Evolutionary conservation across 1,140 invertebrate genomes (phyloP).

Genomic region (Heliconius eleuchia): DNA sequence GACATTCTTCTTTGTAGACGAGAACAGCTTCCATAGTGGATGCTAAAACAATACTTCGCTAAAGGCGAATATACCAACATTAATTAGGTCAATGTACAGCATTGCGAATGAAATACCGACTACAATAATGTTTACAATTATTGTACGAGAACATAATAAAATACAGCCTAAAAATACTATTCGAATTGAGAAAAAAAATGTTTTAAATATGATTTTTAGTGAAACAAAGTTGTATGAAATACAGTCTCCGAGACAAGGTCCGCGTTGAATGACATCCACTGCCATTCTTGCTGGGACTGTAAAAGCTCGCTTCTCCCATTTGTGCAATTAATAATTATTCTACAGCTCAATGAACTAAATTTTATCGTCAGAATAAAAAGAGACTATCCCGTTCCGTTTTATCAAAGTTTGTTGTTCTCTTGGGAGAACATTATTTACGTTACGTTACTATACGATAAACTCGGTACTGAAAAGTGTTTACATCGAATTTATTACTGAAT

Average conservation of each 20-base stretch:
- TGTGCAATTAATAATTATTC: conserved; percentile 31
- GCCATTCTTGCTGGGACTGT: conserved; percentile 6
- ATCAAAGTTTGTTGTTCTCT: conserved; percentile 14
- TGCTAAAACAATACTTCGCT: background rate
- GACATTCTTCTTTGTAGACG: background rate
- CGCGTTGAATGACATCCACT: conserved; percentile 19
- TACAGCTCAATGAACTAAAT: conserved; percentile 5
- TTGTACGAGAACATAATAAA: conserved; percentile 13
- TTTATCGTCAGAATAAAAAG: conserved; percentile 21
- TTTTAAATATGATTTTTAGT: conserved; percentile 16
- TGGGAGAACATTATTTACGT: conserved; percentile 12
- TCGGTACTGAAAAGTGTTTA: background rate
- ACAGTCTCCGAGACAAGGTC: background rate
- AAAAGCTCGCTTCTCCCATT: conserved; percentile 26
- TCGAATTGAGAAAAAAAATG: background rate
- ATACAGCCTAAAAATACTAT: background rate
- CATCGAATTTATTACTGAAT: background rate
- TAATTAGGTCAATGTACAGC: background rate
- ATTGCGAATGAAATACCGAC: background rate
- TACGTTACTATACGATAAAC: background rate
- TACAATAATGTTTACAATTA: background rate
- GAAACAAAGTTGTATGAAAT: background rate
- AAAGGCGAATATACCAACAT: too few species aligned
- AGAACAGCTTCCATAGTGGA: background rate
- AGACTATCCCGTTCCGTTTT: background rate